Evolutionary conservation across 1,140 invertebrate species (phyloP), one percentile per base, ranked within the genome.

Genomic region (Contarinia nasturtii): DNA sequence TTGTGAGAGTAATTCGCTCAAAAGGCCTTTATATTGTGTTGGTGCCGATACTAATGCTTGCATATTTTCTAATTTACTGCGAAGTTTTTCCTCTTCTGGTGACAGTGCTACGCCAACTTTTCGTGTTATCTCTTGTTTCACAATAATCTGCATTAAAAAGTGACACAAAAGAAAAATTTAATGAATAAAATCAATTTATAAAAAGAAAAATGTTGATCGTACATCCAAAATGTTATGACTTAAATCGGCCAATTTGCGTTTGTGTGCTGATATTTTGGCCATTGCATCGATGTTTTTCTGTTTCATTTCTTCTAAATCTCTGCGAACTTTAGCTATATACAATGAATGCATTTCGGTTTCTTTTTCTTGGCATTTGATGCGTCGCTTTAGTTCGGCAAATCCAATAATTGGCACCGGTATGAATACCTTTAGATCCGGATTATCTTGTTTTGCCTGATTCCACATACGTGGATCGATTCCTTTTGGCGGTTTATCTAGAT

Each of bases 351-450:
- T 71, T n/a, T 74, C 66, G 1, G 80, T 86, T 66, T 90, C 82
- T 53, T 82, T 76, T 55, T 86, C 76, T 56, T 86, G 86, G 52
- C 79, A 80, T 46, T 82, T 75, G n/a, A 88, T 72, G 33, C 91
- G 72, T 61, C 79, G 77, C 57, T 90, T 85, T 0, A 93, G 41
- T 18, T 73, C 71, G 38, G 63, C 64, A 55, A 95, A 94, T 1
- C 93, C 92, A 51, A 95, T 77, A 63, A 96, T 84, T 2, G 91
- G 87, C 2, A 92, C 83, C 0, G 91, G 91, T 55, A 95, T 83
- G 47, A 91, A 86, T 53, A 81, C 78, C 27, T 77, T 75, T 8
- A 86, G 75, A 67, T 95, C 83, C 0, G 91, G 92, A 68, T 96
- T 97, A 57, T 95, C 89, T 20, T 82, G 61, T 58, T 91, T 88